Percentiles rank a stretch among this genome's conserved stretches.
phyloP scores from a whole-genome alignment of 2,113 vertebrate genomes.

The Eudyptes chrysolophus region DNA sequence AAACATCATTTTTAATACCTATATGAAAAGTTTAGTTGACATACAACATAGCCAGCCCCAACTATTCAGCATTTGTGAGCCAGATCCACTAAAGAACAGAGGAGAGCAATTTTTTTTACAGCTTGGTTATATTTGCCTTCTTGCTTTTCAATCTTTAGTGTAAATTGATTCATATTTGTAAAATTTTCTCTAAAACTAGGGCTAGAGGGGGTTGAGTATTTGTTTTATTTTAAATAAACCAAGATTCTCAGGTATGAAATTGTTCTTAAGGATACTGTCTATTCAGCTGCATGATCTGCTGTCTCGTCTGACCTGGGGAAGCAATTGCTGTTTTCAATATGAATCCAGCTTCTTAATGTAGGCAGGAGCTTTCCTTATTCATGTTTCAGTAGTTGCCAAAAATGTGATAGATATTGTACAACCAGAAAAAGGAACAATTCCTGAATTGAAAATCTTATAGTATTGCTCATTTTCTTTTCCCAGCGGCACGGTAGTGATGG shows the following conservation, averaged over 20 bases:
- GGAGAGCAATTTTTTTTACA: background rate
- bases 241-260: background rate
- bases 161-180: background rate
- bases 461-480: background rate
- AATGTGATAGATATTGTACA: background rate
- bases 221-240: background rate
- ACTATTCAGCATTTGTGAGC: background rate
- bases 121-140: background rate
- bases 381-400: background rate
- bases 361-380: background rate
- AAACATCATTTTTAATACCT: background rate
- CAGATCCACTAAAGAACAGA: background rate
- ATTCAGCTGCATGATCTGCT: background rate
- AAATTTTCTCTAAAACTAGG: background rate
- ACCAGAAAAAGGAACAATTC: background rate
- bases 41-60: background rate
- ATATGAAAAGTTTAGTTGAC: background rate
- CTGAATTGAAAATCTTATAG: background rate
- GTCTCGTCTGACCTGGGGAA: background rate
- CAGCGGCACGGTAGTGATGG: rapidly evolving
- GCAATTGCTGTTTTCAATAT: background rate
- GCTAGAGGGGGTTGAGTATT: background rate
- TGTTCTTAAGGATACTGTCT: background rate
- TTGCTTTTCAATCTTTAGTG: background rate
- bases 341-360: background rate